Evolutionary conservation across 2,888 invertebrate genomes (phyloP).

Genomic region (Litoditis marina): DNA sequence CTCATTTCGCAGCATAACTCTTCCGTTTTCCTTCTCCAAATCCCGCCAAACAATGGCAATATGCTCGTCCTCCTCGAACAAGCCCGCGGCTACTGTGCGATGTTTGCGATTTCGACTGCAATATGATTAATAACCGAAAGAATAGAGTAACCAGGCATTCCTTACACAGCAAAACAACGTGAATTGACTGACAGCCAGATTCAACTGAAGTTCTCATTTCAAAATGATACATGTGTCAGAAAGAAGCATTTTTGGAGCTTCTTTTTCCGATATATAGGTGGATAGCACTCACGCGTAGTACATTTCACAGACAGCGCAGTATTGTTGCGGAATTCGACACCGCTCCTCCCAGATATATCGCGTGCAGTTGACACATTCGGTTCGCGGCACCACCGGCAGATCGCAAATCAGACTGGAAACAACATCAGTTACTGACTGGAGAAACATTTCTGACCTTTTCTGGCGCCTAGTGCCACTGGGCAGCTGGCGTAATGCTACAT

Average conservation of each 20-base stretch:
- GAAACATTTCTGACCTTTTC: too few relatives aligned
- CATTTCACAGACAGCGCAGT: slow-evolving; percentile 12
- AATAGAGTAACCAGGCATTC: too few relatives aligned
- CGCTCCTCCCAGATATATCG: slow-evolving; percentile 11
- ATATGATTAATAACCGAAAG: too few relatives aligned
- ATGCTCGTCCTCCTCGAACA: slow-evolving; percentile 11
- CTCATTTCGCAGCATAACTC: not conserved
- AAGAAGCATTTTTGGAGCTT: too few relatives aligned
- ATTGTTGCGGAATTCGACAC: not conserved
- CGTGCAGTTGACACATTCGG: slow-evolving; percentile 17
- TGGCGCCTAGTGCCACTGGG: too few relatives aligned
- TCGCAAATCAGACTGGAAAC: slow-evolving; percentile 2
- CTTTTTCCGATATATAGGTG: not conserved
- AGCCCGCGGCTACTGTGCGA: not conserved
- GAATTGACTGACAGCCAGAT: too few relatives aligned
- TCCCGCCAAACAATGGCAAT: slow-evolving; percentile 4
- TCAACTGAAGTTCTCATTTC: too few relatives aligned
- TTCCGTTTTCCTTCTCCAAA: not conserved
- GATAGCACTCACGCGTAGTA: slow-evolving; percentile 7
- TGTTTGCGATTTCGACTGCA: slow-evolving; percentile 3
- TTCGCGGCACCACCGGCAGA: not conserved
- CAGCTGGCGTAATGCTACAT: too few relatives aligned
- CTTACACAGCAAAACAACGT: too few relatives aligned
- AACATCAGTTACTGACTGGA: not conserved
- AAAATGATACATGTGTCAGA: too few relatives aligned